Evolutionary conservation across 2,888 invertebrate genomes (phyloP).

Genomic region (Anoncus sp.): DNA sequence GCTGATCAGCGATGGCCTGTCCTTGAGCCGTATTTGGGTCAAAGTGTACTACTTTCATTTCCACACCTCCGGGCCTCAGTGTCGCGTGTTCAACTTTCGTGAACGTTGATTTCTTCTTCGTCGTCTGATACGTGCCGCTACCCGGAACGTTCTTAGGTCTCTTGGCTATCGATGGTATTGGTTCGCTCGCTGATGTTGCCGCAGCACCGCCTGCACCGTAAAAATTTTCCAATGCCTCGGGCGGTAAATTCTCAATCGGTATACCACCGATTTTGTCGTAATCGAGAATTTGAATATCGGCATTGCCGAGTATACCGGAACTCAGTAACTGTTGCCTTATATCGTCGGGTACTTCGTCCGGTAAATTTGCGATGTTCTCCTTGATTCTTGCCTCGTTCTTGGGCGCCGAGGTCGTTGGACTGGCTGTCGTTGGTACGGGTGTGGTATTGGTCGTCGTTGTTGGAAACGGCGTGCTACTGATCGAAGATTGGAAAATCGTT

Average conservation of each 20-base stretch:
- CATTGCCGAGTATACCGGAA: slow-evolving; percentile 94
- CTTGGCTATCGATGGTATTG: slow-evolving; percentile 87
- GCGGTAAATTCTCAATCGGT: slow-evolving; percentile 91
- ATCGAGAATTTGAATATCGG: slow-evolving; percentile 94
- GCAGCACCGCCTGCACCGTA: slow-evolving; percentile 93
- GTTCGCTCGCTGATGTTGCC: slow-evolving; percentile 89
- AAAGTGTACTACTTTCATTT: slow-evolving; percentile 94
- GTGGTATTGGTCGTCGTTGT: slow-evolving; percentile 84
- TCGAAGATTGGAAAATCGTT: slow-evolving; percentile 81
- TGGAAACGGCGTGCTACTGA: slow-evolving; percentile 83
- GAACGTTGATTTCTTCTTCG: slow-evolving; percentile 68
- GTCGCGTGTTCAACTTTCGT: slow-evolving; percentile 81
- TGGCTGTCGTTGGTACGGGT: slow-evolving; percentile 84
- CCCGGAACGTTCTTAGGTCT: slow-evolving; percentile 70
- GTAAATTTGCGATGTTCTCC: slow-evolving; percentile 85
- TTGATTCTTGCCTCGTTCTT: slow-evolving; percentile 84
- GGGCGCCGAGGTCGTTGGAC: slow-evolving; percentile 83
- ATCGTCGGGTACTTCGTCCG: slow-evolving; percentile 95
- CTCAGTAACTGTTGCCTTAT: slow-evolving; percentile 92
- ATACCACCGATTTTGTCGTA: slow-evolving; percentile 95
- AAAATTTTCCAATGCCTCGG: slow-evolving; percentile 94
- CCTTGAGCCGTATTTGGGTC: slow-evolving; percentile 91
- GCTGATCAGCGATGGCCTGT: slow-evolving; percentile 88
- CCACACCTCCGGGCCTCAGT: slow-evolving; percentile 86
- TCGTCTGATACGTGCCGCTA: slow-evolving; percentile 45